A percentile compares a stretch with the other conserved stretches of the same genome.
Evolutionary conservation across 2,113 vertebrate genomes (phyloP).

Genomic region (Myiozetetes cayanensis): DNA sequence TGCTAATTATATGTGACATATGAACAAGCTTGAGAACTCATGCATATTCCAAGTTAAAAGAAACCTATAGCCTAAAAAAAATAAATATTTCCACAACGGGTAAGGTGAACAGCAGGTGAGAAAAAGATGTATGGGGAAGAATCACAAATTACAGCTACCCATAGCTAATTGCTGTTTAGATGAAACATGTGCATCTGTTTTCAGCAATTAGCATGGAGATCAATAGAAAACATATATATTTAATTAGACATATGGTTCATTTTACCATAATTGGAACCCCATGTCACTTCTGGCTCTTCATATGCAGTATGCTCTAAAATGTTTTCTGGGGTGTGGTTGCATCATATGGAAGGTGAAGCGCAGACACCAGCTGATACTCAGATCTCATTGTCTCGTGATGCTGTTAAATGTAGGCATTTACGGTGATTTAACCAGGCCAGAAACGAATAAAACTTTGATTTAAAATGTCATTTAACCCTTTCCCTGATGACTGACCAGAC

Average conservation of each 20-base stretch:
- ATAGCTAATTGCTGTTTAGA: conserved; percentile 49
- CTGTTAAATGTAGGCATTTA: neutral
- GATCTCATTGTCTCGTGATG: neutral
- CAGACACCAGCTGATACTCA: conserved; percentile 43
- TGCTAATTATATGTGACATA: neutral
- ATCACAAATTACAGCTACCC: neutral
- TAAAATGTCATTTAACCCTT: conserved; percentile 22
- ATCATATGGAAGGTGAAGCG: neutral
- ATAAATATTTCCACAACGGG: neutral
- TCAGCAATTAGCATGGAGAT: conserved; percentile 57
- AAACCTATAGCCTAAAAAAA: neutral
- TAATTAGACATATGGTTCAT: conserved; percentile 67
- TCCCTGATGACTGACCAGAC: neutral
- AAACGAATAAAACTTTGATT: neutral
- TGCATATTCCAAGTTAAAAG: neutral
- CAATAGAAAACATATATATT: conserved; percentile 63
- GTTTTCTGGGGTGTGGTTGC: conserved; percentile 17
- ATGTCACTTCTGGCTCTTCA: conserved; percentile 52
- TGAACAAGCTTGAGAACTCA: neutral
- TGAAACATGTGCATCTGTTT: conserved; percentile 53
- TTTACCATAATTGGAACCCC: conserved; percentile 57
- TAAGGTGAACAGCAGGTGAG: conserved; percentile 47
- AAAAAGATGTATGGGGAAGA: conserved; percentile 3
- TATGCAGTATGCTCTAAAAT: neutral
- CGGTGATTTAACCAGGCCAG: neutral